Percentiles rank a stretch among this genome's conserved stretches.
These are phyloP conservation scores for Sclerurus mexicanus DNA, from an alignment of 2,113 vertebrate genomes.

Conservation along the genomic window DNA sequence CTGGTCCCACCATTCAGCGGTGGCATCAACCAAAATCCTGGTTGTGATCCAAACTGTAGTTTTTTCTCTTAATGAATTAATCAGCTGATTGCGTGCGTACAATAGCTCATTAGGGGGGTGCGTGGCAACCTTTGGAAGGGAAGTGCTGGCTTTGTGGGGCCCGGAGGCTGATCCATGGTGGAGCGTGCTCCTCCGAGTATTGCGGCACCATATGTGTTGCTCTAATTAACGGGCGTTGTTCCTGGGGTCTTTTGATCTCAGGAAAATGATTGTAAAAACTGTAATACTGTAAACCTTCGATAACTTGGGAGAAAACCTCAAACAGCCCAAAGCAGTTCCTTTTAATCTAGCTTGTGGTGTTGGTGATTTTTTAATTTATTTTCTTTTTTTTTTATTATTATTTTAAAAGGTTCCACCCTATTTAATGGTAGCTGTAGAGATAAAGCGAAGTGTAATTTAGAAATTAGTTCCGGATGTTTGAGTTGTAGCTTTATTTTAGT, in stretches of 20 bases:
- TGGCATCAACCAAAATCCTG: background rate
- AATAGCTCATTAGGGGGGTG: slow-evolving; percentile 17
- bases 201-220: background rate
- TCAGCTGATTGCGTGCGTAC: background rate
- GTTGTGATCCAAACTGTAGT: background rate
- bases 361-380: background rate
- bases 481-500: slow-evolving; percentile 47
- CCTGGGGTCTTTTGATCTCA: slow-evolving; percentile 10
- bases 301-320: slow-evolving; percentile 1
- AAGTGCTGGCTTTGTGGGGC: background rate
- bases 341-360: background rate
- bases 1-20: rapidly evolving
- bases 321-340: slow-evolving; percentile 2
- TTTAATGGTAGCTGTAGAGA: background rate
- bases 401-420: background rate
- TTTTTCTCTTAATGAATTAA: slow-evolving; percentile 37
- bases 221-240: slow-evolving; percentile 45
- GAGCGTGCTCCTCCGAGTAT: background rate
- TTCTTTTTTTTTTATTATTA: background rate
- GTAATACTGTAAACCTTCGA: background rate
- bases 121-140: background rate
- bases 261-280: slow-evolving; percentile 24
- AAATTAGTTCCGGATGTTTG: slow-evolving; percentile 41
- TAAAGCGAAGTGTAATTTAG: slow-evolving; percentile 13
- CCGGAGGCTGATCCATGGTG: background rate